phyloP scores from a whole-genome alignment of 2,797 vertebrate species.

The Distichodus sexfasciatus region DNA sequence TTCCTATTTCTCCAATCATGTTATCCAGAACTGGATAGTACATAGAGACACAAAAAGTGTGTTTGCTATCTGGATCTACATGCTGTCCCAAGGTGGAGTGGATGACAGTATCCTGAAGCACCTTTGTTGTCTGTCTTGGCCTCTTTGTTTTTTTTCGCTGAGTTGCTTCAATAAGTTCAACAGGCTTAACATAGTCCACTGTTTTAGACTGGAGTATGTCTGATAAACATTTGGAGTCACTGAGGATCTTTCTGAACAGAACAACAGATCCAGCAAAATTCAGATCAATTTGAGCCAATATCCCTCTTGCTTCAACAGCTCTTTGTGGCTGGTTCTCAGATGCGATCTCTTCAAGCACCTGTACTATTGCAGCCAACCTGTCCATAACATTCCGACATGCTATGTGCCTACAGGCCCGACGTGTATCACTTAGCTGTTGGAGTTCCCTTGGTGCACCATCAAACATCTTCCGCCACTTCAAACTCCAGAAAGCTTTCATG shows the following conservation, averaged over 20 bases:
- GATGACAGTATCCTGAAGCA: not conserved
- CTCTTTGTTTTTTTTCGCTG: not conserved
- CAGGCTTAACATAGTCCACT: conserved; percentile 8
- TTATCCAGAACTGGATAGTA: conserved; percentile 31
- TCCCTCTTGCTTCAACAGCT: too few relatives aligned
- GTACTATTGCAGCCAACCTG: too few relatives aligned
- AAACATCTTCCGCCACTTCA: conserved; percentile 1
- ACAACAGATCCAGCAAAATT: too few relatives aligned
- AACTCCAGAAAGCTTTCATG: conserved; percentile 17
- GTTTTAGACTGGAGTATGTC: conserved; percentile 25
- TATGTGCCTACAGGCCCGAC: conserved; percentile 15
- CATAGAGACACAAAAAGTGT: conserved; percentile 15
- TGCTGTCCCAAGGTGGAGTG: conserved; percentile 26
- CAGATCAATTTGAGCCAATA: too few relatives aligned
- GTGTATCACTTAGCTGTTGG: conserved; percentile 20
- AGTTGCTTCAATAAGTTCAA: conserved; percentile 11
- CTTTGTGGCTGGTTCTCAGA: too few relatives aligned
- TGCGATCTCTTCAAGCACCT: conserved; percentile 26
- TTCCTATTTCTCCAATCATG: conserved; percentile 38
- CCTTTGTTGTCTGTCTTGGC: too few relatives aligned
- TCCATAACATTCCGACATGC: conserved; percentile 10
- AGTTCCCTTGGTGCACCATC: conserved; percentile 23
- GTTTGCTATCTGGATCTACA: conserved; percentile 31
- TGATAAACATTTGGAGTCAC: too few relatives aligned
- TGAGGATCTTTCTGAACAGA: too few relatives aligned